Base-by-base conservation (phyloP, 2,888 invertebrate genomes). In the Pterostichus madidus region DNA sequence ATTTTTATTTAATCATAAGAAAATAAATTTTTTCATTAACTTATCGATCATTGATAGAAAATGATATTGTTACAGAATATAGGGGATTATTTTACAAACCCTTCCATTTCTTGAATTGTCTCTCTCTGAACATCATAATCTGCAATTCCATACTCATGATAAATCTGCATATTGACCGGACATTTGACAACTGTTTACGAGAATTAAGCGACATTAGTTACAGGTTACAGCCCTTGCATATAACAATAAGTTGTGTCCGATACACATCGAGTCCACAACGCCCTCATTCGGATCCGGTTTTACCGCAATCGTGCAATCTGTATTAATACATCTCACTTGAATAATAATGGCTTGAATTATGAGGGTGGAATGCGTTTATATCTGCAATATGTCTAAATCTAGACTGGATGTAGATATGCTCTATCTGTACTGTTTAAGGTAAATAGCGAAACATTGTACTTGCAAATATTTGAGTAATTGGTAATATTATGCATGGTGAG, bases 311-410 rank as follows among this genome's bases (percentile, higher is more conserved):
- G 24, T 24, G 13, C 53, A 56, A 61, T 61, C 31, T 61, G 32
- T 61, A 61, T 61, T 32, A 61, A 61, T 61, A 24, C 61, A 10
- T 32, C 32, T 32, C 61, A 6, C 61, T 61, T 61, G 61, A 56
- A 56, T 56, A 56, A 61, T 61, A 61, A 61, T 61, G 11, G 61
- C 31, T 24, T 61, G 61, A 61, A 61, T 61, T 56, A 56, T 17
- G 13, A 56, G 61, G 11, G 8, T 13, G 53, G 0, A 17, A n/a
- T 32, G 31, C 24, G 32, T 61, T 61, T 32, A 61, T 61, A 61
- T 32, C 61, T 61, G 31, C 32, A 61, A 61, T 61, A 61, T 31
- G 32, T 61, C 61, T 61, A 32, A 24, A 61, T 61, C 53, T 56
- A 13, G 5, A n/a, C 53, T 24, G 3, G 24, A 24, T 24, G 24